Conservation (phyloP, 64 coral and sea anemone genomes). For the Dendrophyllia cribrosa region DNA sequence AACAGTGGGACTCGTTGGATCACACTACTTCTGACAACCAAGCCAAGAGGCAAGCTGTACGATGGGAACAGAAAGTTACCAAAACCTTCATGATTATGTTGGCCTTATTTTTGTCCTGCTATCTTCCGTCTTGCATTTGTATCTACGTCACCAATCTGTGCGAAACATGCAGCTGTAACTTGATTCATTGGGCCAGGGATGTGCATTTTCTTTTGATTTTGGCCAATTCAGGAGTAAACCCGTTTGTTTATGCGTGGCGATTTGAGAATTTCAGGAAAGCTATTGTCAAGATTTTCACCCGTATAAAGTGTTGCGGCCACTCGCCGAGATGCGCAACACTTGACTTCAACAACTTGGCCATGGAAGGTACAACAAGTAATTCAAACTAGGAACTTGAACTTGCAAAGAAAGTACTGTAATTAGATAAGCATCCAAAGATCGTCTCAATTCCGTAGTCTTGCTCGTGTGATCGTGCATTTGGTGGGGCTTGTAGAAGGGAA, state of each 20-base stretch:
- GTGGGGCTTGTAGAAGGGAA: too few relatives aligned
- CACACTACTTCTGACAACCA: constrained; percentile 37
- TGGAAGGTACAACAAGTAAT: background rate
- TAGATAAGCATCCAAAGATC: too few relatives aligned
- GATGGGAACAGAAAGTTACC: constrained; percentile 83
- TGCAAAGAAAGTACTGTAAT: too few relatives aligned
- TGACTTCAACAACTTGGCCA: background rate
- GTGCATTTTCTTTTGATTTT: constrained; percentile 79
- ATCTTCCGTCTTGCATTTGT: constrained; percentile 66
- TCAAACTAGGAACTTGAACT: background rate
- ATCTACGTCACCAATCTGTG: constrained; percentile 91
- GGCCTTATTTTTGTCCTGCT: constrained; percentile 77
- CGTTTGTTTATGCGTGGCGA: constrained; percentile 83
- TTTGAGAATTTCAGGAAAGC: constrained; percentile 81
- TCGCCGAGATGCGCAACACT: background rate
- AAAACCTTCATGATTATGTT: constrained; percentile 84
- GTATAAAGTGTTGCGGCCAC: background rate
- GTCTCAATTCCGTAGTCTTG: too few relatives aligned
- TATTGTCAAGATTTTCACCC: background rate
- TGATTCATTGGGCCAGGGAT: constrained; percentile 74
- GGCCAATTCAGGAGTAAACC: constrained; percentile 78
- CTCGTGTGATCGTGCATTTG: too few relatives aligned
- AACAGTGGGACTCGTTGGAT: constrained; percentile 56
- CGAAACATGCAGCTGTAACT: constrained; percentile 66
- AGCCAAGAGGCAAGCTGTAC: constrained; percentile 68